phyloP scores from a whole-genome alignment of 1,140 invertebrate species.

The Hyles vespertilio region DNA sequence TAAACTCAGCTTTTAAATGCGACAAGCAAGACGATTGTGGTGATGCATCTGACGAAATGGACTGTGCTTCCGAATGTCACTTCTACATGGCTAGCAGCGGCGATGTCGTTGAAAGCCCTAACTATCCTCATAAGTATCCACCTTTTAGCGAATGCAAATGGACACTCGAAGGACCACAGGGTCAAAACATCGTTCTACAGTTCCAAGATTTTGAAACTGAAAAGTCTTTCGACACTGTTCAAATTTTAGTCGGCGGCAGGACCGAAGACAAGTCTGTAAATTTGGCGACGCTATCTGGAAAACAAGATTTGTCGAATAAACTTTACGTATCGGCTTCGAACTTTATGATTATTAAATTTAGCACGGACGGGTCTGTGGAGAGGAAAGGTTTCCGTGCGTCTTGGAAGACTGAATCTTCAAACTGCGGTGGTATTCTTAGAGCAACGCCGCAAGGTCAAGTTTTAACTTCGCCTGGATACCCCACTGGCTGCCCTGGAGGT shows the following conservation, averaged over 20 bases:
- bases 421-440: slow-evolving; percentile 88
- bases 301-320: slow-evolving; percentile 87
- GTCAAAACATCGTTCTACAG: slow-evolving; percentile 94
- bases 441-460: slow-evolving; percentile 89
- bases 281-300: slow-evolving; percentile 93
- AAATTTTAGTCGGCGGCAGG: slow-evolving; percentile 94
- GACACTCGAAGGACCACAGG: slow-evolving; percentile 97
- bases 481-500: slow-evolving; percentile 93
- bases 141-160: slow-evolving; percentile 95
- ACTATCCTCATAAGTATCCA: slow-evolving; percentile 95
- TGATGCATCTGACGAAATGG: slow-evolving; percentile 93
- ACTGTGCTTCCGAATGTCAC: slow-evolving; percentile 91
- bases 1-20: slow-evolving; percentile 92
- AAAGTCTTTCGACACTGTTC: slow-evolving; percentile 96
- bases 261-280: slow-evolving; percentile 96
- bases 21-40: slow-evolving; percentile 96
- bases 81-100: slow-evolving; percentile 95
- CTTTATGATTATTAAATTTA: slow-evolving; percentile 98
- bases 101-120: slow-evolving; percentile 96
- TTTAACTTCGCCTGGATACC: slow-evolving; percentile 93
- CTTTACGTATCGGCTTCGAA: slow-evolving; percentile 96
- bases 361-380: slow-evolving; percentile 94
- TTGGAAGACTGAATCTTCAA: slow-evolving; percentile 95
- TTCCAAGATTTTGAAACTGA: slow-evolving; percentile 99
- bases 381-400: slow-evolving; percentile 95